Evolutionary conservation across 92 coral and sea anemone species (phyloP), one percentile per base, ranked within the genome.

Genomic region (Desmophyllum pertusum): DNA sequence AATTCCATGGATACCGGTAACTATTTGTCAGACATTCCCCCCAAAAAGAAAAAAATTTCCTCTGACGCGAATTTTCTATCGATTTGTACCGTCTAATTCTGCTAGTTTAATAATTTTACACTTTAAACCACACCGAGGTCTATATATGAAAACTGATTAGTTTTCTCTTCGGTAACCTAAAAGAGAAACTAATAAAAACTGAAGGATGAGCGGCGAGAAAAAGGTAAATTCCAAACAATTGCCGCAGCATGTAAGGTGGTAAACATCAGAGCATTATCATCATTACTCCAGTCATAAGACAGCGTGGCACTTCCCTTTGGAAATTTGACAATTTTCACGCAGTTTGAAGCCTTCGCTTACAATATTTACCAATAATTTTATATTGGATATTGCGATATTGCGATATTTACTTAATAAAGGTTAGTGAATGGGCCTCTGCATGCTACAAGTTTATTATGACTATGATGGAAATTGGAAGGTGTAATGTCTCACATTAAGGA

Each of bases 381-480:
- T 65, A 45, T 50, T 9, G 21, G 39, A 25, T 38, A 48, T 76
- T 37, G 36, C 21, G 39, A 25, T 38, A 48, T 76, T 37, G 36
- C 21, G 68, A 50, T 52, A 29, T 51, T 52, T 75, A 15, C 79
- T 75, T 51, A 9, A 75, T 75, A 50, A 21, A 33, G 11, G 52
- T 53, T 51, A 33, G 30, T 15, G 19, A 37, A 46, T 39, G 77
- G 74, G 10, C 1, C 21, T 72, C 77, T 38, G 73, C 73, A 68
- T 8, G 15, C 48, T 21, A 6, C 30, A 55, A n/a, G 21, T 23
- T 55, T 5, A 59, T 59, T 6, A 59, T 59, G 33, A 15, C 31
- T 27, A 25, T 37, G 46, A 38, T 38, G 43, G 4, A 35, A 0
- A 68, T 35, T 68, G 48, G 46, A 37, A 3, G 27, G 27, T 35